Percentiles rank a stretch among this genome's conserved stretches.
Conservation (phyloP, 2,797 vertebrate genomes). For the Onychomys leucogaster region DNA sequence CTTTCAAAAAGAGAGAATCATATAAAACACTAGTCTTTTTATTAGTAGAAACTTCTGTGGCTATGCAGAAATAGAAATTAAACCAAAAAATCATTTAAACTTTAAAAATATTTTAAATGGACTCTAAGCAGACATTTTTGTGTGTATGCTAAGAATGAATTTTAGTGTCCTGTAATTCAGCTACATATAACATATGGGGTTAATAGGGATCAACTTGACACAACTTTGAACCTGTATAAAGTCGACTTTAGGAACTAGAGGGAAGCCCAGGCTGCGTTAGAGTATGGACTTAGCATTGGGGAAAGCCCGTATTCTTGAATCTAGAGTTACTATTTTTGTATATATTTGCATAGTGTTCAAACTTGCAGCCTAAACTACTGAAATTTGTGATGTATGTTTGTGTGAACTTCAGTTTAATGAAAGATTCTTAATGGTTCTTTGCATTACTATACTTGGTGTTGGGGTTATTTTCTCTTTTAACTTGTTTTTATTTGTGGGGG, state of each 20-base stretch:
- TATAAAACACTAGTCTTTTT: slow-evolving; percentile 83
- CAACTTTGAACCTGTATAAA: slow-evolving; percentile 70
- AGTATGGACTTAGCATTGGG: slow-evolving; percentile 83
- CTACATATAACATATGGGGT: slow-evolving; percentile 62
- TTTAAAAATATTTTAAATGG: slow-evolving; percentile 79
- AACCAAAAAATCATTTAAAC: slow-evolving; percentile 84
- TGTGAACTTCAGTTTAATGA: slow-evolving; percentile 85
- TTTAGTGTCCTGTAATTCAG: slow-evolving; percentile 60
- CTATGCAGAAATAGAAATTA: slow-evolving; percentile 83
- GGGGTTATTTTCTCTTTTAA: slow-evolving; percentile 62
- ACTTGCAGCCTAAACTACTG: slow-evolving; percentile 89
- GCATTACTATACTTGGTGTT: slow-evolving; percentile 78
- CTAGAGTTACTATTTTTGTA: slow-evolving; percentile 87
- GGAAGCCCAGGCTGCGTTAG: slow-evolving; percentile 83
- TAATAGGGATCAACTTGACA: slow-evolving; percentile 65
- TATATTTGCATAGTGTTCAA: slow-evolving; percentile 86
- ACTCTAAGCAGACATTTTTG: slow-evolving; percentile 71
- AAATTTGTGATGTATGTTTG: slow-evolving; percentile 87
- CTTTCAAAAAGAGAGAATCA: slow-evolving; percentile 70
- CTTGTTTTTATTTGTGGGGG: slow-evolving; percentile 55
- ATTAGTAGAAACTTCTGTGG: slow-evolving; percentile 80
- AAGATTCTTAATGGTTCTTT: slow-evolving; percentile 80
- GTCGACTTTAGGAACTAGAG: slow-evolving; percentile 79
- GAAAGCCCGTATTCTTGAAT: slow-evolving; percentile 82
- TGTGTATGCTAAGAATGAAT: slow-evolving; percentile 75